Conservation (phyloP, 2,888 invertebrate species). For the Bombylius discolor region DNA sequence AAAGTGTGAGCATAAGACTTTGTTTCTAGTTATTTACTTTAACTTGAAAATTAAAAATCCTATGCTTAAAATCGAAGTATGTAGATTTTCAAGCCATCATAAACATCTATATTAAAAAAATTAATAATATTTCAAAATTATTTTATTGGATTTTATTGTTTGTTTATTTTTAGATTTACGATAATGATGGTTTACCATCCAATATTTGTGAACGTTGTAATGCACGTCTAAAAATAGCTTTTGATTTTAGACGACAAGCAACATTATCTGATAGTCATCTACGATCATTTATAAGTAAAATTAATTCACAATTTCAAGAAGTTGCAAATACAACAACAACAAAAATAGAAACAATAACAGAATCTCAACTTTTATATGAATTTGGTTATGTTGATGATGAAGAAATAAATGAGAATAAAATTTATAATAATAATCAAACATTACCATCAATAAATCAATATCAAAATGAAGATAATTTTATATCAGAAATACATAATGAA, state of each 20-base stretch:
- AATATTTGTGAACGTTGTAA: slow-evolving; percentile 24
- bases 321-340: slow-evolving; percentile 16
- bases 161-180: slow-evolving; percentile 16
- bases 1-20: too few species aligned
- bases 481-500: not conserved
- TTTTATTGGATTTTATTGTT: too few species aligned
- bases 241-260: slow-evolving; percentile 23
- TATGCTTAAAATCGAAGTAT: too few species aligned
- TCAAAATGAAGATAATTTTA: too few species aligned
- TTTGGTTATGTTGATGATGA: not conserved
- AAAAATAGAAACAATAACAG: not conserved
- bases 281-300: slow-evolving; percentile 21
- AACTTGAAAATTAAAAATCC: too few species aligned
- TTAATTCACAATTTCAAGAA: slow-evolving; percentile 23
- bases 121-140: too few species aligned
- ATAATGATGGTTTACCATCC: slow-evolving; percentile 23
- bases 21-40: too few species aligned
- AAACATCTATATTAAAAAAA: too few species aligned
- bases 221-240: slow-evolving; percentile 20
- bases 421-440: slow-evolving; percentile 4
- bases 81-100: too few species aligned
- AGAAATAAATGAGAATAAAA: too few species aligned
- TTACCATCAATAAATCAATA: not conserved
- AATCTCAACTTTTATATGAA: not conserved
- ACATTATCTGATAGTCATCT: slow-evolving; percentile 23